Evolutionary conservation across 2,888 invertebrate genomes (phyloP).

Genomic region (Bombylius discolor): DNA sequence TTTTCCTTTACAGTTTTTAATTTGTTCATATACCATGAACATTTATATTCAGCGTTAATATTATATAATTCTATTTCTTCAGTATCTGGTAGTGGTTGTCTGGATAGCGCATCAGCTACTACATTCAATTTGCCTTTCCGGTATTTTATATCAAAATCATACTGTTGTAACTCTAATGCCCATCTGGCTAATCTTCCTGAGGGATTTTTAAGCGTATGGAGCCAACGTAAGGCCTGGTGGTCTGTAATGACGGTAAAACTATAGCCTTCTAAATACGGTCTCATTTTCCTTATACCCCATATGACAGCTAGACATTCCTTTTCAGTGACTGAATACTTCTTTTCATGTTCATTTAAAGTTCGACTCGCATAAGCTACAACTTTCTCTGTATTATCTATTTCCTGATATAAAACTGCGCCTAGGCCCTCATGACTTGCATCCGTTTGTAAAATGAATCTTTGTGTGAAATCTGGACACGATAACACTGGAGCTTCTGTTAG

Average conservation of each 20-base stretch:
- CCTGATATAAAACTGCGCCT: too few species aligned
- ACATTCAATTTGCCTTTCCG: background rate
- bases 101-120: background rate
- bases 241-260: background rate
- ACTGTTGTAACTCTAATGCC: background rate
- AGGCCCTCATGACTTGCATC: too few species aligned
- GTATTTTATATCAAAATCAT: background rate
- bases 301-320: background rate
- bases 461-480: background rate
- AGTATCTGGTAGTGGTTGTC: too few species aligned
- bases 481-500: slow-evolving; percentile 1
- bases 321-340: background rate
- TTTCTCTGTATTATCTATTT: slow-evolving; percentile 8
- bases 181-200: background rate
- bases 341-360: background rate
- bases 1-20: too few species aligned
- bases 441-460: background rate
- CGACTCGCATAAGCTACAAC: slow-evolving; percentile 10
- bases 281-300: background rate
- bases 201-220: background rate
- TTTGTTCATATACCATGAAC: too few species aligned
- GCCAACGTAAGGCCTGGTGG: background rate
- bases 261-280: background rate
- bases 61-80: too few species aligned
- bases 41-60: too few species aligned